A percentile compares a stretch with the other conserved stretches of the same genome.
Conservation (phyloP, 2,888 invertebrate species). For the Creontiades dilutus region DNA sequence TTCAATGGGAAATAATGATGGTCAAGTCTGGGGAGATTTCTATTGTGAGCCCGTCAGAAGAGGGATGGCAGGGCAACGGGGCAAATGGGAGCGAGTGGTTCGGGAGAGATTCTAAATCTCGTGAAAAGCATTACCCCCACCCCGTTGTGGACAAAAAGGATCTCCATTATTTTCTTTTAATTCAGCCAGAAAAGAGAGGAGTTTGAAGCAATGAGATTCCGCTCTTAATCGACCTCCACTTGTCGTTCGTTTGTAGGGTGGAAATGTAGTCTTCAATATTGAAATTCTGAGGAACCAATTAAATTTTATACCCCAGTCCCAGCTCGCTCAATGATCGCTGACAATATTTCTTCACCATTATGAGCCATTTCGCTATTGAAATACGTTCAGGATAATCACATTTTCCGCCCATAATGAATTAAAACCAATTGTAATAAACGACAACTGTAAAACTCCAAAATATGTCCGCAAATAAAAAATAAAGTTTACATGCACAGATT, state of each 20-base stretch:
- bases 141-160: not conserved
- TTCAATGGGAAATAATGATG: conserved; percentile 45
- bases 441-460: too few species aligned
- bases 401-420: too few species aligned
- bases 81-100: conserved; percentile 7
- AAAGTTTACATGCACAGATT: too few species aligned
- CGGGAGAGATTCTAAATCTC: conserved; percentile 11
- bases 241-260: not conserved
- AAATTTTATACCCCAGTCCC: too few species aligned
- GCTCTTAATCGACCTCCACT: conserved; percentile 14
- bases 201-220: not conserved
- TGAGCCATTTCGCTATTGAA: too few species aligned
- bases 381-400: too few species aligned
- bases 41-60: conserved; percentile 8
- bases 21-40: conserved; percentile 45
- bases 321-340: too few species aligned
- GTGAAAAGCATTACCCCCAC: conserved; percentile 15
- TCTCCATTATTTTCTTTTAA: conserved; percentile 39
- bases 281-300: too few species aligned
- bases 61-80: not conserved
- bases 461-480: too few species aligned
- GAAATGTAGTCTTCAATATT: too few species aligned
- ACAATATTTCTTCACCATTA: too few species aligned
- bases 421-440: too few species aligned
- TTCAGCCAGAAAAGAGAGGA: not conserved